A percentile compares a stretch with the other conserved stretches of the same genome.
phyloP scores from a whole-genome alignment of 1,140 invertebrate genomes.

The Drosophila truncata region DNA sequence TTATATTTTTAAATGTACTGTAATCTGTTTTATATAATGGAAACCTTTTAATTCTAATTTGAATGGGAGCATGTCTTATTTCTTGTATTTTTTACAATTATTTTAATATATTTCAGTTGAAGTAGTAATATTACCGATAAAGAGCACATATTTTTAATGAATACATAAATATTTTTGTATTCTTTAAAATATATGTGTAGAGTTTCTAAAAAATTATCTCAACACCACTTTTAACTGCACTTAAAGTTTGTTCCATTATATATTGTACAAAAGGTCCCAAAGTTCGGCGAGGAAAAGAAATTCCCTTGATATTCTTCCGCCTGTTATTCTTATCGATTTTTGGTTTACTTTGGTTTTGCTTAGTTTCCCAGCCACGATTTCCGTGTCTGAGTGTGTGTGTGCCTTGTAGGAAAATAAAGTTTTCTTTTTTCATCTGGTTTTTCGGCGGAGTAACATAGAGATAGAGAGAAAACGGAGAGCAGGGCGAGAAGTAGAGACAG shows the following conservation, averaged over 20 bases:
- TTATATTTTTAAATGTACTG: background rate
- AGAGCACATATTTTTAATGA: background rate
- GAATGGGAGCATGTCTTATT: no score
- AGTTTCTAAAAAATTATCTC: background rate
- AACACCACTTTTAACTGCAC: background rate
- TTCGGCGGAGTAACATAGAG: constrained; percentile 7
- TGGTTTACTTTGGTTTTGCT: constrained; percentile 58
- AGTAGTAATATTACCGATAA: background rate
- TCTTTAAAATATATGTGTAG: background rate
- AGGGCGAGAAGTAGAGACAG: constrained; percentile 26
- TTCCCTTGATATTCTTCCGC: constrained; percentile 40
- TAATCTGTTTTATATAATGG: background rate
- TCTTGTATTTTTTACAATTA: no score
- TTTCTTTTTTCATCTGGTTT: constrained; percentile 45
- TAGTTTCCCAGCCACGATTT: constrained; percentile 29
- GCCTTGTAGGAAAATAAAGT: constrained; percentile 42
- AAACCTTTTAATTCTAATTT: background rate
- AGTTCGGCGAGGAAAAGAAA: constrained; percentile 4
- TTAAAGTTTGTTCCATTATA: constrained; percentile 6
- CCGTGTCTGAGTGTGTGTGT: constrained; percentile 5
- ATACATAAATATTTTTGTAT: background rate
- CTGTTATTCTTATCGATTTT: constrained; percentile 77
- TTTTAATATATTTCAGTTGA: no score
- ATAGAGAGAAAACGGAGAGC: constrained; percentile 4
- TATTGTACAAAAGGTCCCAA: constrained; percentile 5